Base-by-base conservation (phyloP, 2,888 invertebrate genomes). In the Seira sanloemensis region DNA sequence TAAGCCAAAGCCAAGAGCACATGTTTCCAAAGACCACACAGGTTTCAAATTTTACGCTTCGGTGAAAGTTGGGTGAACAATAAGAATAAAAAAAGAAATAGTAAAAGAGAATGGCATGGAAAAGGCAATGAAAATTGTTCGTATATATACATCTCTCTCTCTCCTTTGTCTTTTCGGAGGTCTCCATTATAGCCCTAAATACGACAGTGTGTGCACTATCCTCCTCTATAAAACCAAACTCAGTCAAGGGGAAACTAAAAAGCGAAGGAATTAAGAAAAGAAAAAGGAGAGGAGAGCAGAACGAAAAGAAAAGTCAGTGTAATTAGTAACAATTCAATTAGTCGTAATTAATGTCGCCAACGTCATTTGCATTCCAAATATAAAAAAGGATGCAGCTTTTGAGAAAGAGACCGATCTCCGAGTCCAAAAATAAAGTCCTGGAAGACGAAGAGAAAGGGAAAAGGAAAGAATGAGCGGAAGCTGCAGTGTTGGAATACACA, bases 261-360 rank as follows among this genome's bases (percentile, higher is more conserved):
- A 80, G 65, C 66, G 65, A 79, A 69, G 65, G 69, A 84, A 78
- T 46, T 67, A 58, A 79, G 24, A 69, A 86, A 71, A 79, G 74
- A 80, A 75, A 72, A 82, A 74, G 79, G 73, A 62, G 78, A 86
- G 82, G 86, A 79, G 74, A 88, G 88, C n/a, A n/a, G n/a, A n/a
- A n/a, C 80, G 86, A 86, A 85, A n/a, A 88, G 87, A 88, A 88
- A 88, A 87, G 89, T 88, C 86, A 86, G 87, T 88, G 88, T 89
- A 89, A 89, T 89, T 89, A 89, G 89, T 86, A 89, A 88, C 88
- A 88, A 89, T 89, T 89, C 88, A 89, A 89, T 89, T 89, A 88
- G 88, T 87, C 85, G 88, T 88, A 89, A 89, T 88, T 89, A 88
- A 89, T 89, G 89, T 88, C 88, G 87, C 86, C 84, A 86, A 88